A percentile compares a stretch with the other conserved stretches of the same genome.
Conservation (phyloP, 2,113 vertebrate species). For the Nycticryphes semicollaris region DNA sequence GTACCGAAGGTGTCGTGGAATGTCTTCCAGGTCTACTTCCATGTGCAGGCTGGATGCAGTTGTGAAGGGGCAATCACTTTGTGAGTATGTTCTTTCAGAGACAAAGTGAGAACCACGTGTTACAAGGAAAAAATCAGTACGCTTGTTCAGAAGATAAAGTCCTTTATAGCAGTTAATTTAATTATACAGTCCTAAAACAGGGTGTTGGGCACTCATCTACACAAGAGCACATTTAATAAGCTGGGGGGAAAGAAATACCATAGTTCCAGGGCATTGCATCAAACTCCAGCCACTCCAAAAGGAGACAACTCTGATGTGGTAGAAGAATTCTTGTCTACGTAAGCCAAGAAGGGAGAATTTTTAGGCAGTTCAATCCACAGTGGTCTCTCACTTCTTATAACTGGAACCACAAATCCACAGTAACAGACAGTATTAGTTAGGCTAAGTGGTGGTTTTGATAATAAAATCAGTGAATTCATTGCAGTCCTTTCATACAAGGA, state of each 20-base stretch:
- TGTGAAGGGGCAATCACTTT: not conserved
- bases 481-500: conserved; percentile 33
- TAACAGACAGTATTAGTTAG: conserved; percentile 35
- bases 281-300: conserved; percentile 39
- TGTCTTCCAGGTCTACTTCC: conserved; percentile 22
- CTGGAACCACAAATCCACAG: conserved; percentile 54
- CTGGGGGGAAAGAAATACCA: conserved; percentile 29
- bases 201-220: conserved; percentile 53
- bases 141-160: conserved; percentile 63
- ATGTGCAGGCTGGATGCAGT: not conserved
- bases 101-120: not conserved
- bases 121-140: conserved; percentile 59
- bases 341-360: conserved; percentile 32
- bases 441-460: conserved; percentile 39
- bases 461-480: conserved; percentile 34
- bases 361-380: conserved; percentile 51
- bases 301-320: not conserved
- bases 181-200: conserved; percentile 68
- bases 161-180: conserved; percentile 74
- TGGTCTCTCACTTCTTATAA: conserved; percentile 34
- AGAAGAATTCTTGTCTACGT: conserved; percentile 15
- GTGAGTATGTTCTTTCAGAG: not conserved
- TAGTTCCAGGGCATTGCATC: conserved; percentile 48
- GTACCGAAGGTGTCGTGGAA: not conserved
- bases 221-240: conserved; percentile 58